Evolutionary conservation across 2,797 vertebrate genomes (phyloP), one percentile per base, ranked within the genome.

Genomic region (Ceyx erithaca): DNA sequence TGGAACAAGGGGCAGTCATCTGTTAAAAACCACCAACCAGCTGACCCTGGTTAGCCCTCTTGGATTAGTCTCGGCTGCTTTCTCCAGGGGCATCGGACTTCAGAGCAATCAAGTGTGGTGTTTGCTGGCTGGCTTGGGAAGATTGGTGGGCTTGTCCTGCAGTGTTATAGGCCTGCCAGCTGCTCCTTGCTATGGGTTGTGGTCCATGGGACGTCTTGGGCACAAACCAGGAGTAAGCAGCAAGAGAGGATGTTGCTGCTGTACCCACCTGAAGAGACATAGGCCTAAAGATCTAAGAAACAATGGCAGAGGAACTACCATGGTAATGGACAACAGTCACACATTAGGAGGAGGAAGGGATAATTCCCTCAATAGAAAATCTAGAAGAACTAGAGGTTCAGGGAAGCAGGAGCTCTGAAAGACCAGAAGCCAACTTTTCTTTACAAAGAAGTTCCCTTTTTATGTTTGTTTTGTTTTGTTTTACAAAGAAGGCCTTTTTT

Each of bases 241-340:
- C 80, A 86, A 55, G 62, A 48, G 41, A 48, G 37, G 19, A 25
- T 46, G 12, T 21, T 58, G 31, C 57, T 92, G 54, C 72, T 58
- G 41, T 7, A 28, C 61, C n/a, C 45, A 26, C 49, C 37, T 68
- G 35, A 78, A 66, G 49, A 83, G 15, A 45, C 15, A 7, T 4
- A 19, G 72, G 67, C 57, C 49, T 80, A 25, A 73, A 90, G 61
- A 77, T 67, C 28, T 68, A 26, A 30, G 57, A 66, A 22, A 4
- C 1, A 1, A 16, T 5, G 14, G 17, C 41, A 75, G 43, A 79
- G 61, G 57, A 55, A 7, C 37, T 81, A 30, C 41, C 0, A 0
- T 49, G 41, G 12, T 26, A 64, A 68, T 6, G 18, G 46, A 40
- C n/a, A 90, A 25, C n/a, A 71, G 22, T 52, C 68, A 40, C 55